Evolutionary conservation across 2,797 vertebrate species (phyloP), one percentile per base, ranked within the genome.

Genomic region (Gymnothorax reevesii): DNA sequence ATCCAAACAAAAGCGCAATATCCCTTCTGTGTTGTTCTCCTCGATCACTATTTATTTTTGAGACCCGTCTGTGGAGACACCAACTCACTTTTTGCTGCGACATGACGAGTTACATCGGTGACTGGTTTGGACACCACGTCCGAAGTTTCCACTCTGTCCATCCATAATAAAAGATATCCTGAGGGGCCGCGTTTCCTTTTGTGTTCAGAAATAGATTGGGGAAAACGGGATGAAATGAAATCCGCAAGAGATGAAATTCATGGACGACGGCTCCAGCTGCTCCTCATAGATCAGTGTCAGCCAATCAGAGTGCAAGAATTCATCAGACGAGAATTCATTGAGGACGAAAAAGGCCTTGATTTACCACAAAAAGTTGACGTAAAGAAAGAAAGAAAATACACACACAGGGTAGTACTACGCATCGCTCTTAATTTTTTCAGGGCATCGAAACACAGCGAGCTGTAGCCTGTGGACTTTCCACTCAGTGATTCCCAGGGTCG

Each of bases 251-350:
- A 87, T 84, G 79, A 88, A 89, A 90, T 88, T 89, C 83, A 90
- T 90, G 88, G 87, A 83, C 83, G 59, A 84, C 20, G 66, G 84
- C 64, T 89, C 87, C 90, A 89, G 64, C 87, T 57, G 57, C 66
- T 60, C 57, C 86, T 88, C 84, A 89, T 88, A 90, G 86, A 90
- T 90, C 89, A 90, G 75, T 88, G 87, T 89, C 87, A 88, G 86
- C 89, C 90, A 90, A 91, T 91, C 89, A 87, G 71, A 89, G 86
- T 55, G 12, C 90, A 89, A 88, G 86, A 89, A 89, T 87, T 83
- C 86, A 86, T 88, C 88, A 86, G 88, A 88, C 88, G 88, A 84
- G 82, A 60, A 22, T 87, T 89, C 69, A 86, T 88, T 71, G 64
- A 82, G 60, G 20, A 55, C 62, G 17, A 20, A 83, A 54, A n/a